These are phyloP conservation scores for Siniperca chuatsi DNA, from an alignment of 2,113 vertebrate species.

Conservation along the genomic window DNA sequence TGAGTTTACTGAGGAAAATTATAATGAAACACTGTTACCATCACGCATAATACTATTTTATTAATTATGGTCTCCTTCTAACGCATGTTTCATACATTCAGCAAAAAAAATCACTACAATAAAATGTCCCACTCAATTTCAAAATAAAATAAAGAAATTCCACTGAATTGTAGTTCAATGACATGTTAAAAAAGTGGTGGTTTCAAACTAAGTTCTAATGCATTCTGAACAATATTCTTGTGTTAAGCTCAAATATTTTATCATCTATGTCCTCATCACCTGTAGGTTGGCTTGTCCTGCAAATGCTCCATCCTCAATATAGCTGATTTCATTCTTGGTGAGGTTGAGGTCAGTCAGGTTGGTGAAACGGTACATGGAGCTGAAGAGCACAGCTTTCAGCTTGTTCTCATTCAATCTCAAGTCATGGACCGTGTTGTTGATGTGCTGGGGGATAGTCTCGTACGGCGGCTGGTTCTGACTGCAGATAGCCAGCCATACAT, in stretches of 20 bases:
- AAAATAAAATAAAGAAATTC: neutral
- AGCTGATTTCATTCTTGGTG: slow-evolving; percentile 98
- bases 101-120: neutral
- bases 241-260: neutral
- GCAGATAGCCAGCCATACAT: slow-evolving; percentile 99
- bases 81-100: neutral
- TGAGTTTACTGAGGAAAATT: neutral
- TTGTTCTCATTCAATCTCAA: slow-evolving; percentile 98
- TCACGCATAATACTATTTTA: neutral
- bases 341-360: slow-evolving; percentile 98
- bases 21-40: neutral
- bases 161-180: neutral
- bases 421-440: slow-evolving; percentile 99
- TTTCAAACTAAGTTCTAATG: neutral
- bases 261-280: slow-evolving; percentile 74
- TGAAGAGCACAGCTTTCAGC: slow-evolving; percentile 95
- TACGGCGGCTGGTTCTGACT: slow-evolving; percentile 99
- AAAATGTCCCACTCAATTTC: neutral
- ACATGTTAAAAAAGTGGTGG: neutral
- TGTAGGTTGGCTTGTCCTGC: slow-evolving; percentile 95
- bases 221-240: neutral
- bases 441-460: slow-evolving; percentile 98
- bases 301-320: slow-evolving; percentile 97
- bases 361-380: slow-evolving; percentile 95
- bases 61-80: neutral